Evolutionary conservation across 1,140 invertebrate species (phyloP).

Genomic region (Gryllus bimaculatus): DNA sequence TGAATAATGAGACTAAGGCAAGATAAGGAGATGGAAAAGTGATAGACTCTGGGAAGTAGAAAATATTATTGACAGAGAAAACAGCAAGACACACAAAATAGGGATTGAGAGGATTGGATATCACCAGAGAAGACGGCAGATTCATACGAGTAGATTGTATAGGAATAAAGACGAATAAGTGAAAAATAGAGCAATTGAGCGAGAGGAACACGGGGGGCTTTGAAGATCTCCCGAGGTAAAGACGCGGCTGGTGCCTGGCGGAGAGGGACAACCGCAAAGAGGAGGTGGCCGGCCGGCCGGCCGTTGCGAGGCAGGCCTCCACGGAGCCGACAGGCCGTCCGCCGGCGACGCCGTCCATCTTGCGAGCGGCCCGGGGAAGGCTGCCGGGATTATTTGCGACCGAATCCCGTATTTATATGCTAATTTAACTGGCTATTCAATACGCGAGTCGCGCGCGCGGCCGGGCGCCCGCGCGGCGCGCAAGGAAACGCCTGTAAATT

Average conservation of each 20-base stretch:
- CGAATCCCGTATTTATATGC: not conserved
- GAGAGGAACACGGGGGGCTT: not conserved
- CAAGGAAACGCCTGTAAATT: not conserved
- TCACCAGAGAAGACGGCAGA: not conserved
- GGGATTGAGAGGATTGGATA: not conserved
- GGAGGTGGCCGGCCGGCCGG: not conserved
- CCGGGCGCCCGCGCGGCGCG: no score
- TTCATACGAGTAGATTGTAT: not conserved
- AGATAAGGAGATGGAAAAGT: no score
- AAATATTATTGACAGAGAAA: no score
- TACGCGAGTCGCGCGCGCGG: not conserved
- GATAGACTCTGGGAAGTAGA: no score
- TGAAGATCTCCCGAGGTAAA: no score
- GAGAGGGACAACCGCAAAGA: no score
- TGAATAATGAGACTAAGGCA: no score
- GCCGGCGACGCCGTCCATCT: not conserved
- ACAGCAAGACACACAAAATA: no score
- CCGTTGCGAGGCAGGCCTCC: not conserved
- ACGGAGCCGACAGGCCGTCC: not conserved
- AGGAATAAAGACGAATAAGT: not conserved
- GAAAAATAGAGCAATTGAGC: not conserved
- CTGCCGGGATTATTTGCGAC: not conserved
- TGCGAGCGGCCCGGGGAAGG: not conserved
- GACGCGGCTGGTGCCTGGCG: no score
- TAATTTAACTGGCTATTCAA: slow-evolving; percentile 1